Conservation (phyloP, 2,113 vertebrate genomes). For the Phalacrocorax pelagicus region DNA sequence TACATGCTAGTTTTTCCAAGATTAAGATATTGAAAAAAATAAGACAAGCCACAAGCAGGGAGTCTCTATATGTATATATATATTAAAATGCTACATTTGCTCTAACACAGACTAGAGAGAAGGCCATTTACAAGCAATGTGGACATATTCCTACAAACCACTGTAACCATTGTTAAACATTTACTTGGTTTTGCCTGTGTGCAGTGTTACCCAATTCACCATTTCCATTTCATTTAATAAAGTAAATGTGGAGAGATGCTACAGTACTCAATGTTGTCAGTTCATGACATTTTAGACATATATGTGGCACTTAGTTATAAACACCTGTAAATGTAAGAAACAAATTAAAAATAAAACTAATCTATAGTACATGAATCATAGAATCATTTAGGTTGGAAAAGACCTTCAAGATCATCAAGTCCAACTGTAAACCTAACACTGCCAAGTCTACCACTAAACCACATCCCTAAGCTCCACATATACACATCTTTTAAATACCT, state of each 20-base stretch:
- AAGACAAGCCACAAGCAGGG: neutral
- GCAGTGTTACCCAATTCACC: neutral
- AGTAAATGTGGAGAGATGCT: neutral
- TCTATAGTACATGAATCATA: neutral
- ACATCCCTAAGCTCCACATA: neutral
- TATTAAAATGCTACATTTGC: neutral
- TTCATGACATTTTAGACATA: neutral
- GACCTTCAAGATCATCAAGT: neutral
- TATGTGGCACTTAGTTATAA: neutral
- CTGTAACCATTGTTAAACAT: neutral
- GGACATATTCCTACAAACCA: neutral
- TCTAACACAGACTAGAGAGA: neutral
- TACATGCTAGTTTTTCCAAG: neutral
- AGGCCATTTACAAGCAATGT: neutral
- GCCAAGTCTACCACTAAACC: neutral
- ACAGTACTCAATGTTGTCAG: neutral
- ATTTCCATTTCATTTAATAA: neutral
- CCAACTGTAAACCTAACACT: neutral
- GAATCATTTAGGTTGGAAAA: neutral
- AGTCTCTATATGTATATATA: neutral
- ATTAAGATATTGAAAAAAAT: neutral
- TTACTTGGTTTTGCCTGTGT: neutral
- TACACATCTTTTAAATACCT: neutral
- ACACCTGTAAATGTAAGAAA: neutral
- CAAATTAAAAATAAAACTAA: neutral